Conservation (phyloP, 2,797 vertebrate genomes). For the Poecilia wingei region DNA sequence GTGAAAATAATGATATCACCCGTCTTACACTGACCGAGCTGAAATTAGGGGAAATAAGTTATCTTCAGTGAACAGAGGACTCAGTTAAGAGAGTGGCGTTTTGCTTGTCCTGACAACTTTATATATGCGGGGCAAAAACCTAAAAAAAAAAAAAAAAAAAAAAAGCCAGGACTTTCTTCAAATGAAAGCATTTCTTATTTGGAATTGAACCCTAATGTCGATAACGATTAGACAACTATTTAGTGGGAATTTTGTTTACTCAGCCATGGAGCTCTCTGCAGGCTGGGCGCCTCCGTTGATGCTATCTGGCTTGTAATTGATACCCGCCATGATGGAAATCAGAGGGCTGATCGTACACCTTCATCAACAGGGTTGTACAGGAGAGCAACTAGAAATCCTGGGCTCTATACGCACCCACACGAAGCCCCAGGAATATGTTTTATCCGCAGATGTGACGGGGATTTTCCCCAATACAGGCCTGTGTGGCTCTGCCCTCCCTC, state of each 20-base stretch:
- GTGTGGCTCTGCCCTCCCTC: neutral
- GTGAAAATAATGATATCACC: neutral
- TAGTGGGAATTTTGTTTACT: constrained; percentile 28
- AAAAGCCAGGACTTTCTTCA: neutral
- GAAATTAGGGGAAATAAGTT: neutral
- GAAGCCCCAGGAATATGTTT: constrained; percentile 13
- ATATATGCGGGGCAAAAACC: neutral
- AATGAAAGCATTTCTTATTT: constrained; percentile 5
- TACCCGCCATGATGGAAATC: constrained; percentile 54
- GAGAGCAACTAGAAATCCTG: constrained; percentile 25
- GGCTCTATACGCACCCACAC: constrained; percentile 33
- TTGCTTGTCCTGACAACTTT: neutral
- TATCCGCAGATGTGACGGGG: constrained; percentile 14
- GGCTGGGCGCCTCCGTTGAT: constrained; percentile 74
- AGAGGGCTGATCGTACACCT: constrained; percentile 43
- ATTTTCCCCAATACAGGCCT: constrained; percentile 29
- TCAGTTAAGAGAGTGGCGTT: neutral
- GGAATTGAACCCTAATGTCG: neutral
- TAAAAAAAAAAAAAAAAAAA: neutral
- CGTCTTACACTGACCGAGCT: neutral
- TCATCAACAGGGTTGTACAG: constrained; percentile 42
- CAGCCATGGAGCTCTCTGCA: constrained; percentile 24
- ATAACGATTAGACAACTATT: constrained; percentile 1
- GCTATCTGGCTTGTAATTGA: constrained; percentile 72
- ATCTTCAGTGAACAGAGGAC: neutral